phyloP scores from a whole-genome alignment of 2,797 vertebrate genomes.

The Austrolebias charrua region DNA sequence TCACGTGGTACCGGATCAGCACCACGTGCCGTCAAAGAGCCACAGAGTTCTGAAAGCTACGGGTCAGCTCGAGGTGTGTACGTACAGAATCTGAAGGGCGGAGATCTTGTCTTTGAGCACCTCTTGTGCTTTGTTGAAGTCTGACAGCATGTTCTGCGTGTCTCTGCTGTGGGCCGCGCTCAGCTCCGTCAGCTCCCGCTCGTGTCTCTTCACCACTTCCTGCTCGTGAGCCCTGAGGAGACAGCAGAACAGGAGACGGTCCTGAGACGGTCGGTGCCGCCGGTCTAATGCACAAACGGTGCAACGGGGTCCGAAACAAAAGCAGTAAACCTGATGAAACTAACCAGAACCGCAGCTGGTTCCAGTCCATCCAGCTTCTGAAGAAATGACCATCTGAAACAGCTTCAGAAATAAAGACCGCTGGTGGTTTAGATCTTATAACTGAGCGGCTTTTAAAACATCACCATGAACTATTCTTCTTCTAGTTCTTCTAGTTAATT shows the following conservation, averaged over 20 bases:
- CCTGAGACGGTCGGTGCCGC: background rate
- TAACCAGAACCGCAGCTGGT: background rate
- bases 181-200: slow-evolving; percentile 90
- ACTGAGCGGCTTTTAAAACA: too few relatives aligned
- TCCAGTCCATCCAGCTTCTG: background rate
- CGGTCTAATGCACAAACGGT: too few relatives aligned
- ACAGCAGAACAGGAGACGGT: background rate
- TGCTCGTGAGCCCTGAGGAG: slow-evolving; percentile 91
- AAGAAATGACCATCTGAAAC: background rate
- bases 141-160: slow-evolving; percentile 94
- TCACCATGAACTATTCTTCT: too few relatives aligned
- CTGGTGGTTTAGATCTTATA: too few relatives aligned
- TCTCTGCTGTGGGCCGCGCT: slow-evolving; percentile 90
- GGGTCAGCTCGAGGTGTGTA: slow-evolving; percentile 38
- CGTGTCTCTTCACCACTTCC: slow-evolving; percentile 95
- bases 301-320: too few relatives aligned
- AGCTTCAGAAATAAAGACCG: background rate
- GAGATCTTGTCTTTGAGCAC: slow-evolving; percentile 99
- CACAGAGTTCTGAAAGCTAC: too few relatives aligned
- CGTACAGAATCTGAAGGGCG: slow-evolving; percentile 96
- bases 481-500: too few relatives aligned
- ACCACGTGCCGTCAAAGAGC: too few relatives aligned
- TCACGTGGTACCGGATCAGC: too few relatives aligned
- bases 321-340: background rate
- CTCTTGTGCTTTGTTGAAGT: slow-evolving; percentile 99